Conservation (phyloP, 1,140 invertebrate species). For the Mycetomoellerius zeteki region DNA sequence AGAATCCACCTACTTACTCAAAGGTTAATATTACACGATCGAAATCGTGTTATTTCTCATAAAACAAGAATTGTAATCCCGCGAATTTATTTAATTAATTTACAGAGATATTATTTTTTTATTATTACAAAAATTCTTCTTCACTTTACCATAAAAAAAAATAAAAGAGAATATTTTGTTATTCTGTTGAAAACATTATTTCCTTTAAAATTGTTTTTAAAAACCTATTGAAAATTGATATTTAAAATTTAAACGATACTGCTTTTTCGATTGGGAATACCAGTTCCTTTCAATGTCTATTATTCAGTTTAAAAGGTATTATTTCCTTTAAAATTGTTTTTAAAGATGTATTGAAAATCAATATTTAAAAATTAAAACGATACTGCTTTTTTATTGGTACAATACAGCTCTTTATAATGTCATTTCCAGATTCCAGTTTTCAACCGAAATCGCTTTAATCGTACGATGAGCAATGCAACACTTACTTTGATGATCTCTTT, state of each 20-base stretch:
- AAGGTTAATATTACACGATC: conserved; percentile 21
- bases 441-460: conserved; percentile 18
- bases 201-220: conserved; percentile 7
- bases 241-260: not conserved
- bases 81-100: not conserved
- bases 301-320: no score
- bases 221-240: not conserved
- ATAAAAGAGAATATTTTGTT: not conserved
- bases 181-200: not conserved
- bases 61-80: not conserved
- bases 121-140: not conserved
- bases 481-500: conserved; percentile 45
- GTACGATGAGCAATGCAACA: not conserved
- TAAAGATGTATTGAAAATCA: no score
- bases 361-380: no score
- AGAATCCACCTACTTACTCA: no score
- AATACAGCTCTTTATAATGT: no score
- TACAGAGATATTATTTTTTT: not conserved
- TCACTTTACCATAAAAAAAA: not conserved
- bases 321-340: no score
- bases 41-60: not conserved
- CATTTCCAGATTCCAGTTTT: not conserved
- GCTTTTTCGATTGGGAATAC: not conserved
- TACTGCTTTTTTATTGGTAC: no score
- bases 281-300: not conserved